A percentile compares a stretch with the other conserved stretches of the same genome.
Conservation (phyloP, 2,797 vertebrate genomes). For the Eulemur albifrons region DNA sequence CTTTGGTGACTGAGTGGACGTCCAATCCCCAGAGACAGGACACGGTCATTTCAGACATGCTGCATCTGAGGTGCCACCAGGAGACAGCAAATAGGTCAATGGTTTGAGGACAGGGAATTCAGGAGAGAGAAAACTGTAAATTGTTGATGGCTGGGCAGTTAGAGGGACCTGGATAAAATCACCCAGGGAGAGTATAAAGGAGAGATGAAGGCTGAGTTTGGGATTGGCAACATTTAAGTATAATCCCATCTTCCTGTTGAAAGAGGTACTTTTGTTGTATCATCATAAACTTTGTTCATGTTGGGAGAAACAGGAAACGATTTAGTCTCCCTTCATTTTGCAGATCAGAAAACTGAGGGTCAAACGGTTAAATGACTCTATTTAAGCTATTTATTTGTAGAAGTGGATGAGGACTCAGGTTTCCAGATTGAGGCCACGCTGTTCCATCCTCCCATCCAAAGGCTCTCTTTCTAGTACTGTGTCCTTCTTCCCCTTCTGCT, state of each 20-base stretch:
- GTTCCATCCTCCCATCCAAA: neutral
- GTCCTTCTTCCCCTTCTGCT: neutral
- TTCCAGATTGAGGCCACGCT: neutral
- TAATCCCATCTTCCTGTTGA: neutral
- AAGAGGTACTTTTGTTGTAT: neutral
- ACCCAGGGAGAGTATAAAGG: neutral
- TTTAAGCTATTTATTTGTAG: neutral
- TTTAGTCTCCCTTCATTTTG: neutral
- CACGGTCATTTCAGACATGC: neutral
- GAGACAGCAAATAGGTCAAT: neutral
- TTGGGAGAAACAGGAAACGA: neutral
- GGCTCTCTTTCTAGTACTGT: neutral
- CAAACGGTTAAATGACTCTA: neutral
- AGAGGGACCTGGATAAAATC: neutral
- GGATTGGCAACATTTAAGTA: neutral
- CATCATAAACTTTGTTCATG: neutral
- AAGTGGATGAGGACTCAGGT: slow-evolving; percentile 23
- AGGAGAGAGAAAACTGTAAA: neutral
- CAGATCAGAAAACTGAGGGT: neutral
- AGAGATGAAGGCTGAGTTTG: neutral
- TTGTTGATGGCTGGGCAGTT: neutral
- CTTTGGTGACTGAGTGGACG: neutral
- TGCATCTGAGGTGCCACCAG: neutral
- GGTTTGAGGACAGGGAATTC: neutral
- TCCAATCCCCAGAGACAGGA: neutral